Evolutionary conservation across 2,888 invertebrate genomes (phyloP), one percentile per base, ranked within the genome.

Genomic region (Mystacides longicornis): DNA sequence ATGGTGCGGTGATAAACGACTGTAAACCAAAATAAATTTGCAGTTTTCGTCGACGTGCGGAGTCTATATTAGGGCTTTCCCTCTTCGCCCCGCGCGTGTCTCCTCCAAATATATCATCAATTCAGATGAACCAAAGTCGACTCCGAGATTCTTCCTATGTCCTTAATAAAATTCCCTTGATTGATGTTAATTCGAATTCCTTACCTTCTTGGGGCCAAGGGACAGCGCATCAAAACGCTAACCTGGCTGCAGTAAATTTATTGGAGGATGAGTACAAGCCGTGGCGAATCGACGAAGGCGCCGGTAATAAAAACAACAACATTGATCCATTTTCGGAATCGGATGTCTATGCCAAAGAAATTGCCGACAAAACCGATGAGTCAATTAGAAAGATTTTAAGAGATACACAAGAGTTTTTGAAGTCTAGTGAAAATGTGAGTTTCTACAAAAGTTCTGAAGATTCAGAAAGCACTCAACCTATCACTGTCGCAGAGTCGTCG

Each of bases 121-220:
- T 31, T 49, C 56, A 52, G 57, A 59, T 59, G 59, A 59, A 59
- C 59, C 54, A 47, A 54, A 56, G 56, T 52, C 50, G 55, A 50
- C 21, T 46, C n/a, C 31, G 23, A 49, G 45, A 52, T 16, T 49
- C 56, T 33, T 45, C 56, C 51, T 49, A 47, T 23, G 49, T 45
- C 52, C 56, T 49, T 3, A 9, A 42, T 0, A 56, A 52, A 23
- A 21, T 46, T 20, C 47, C 51, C 51, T 43, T 42, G 33, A 23
- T 49, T 16, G 54, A 54, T 20, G 49, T 54, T 23, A 54, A 54
- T 18, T 23, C 49, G 27, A 54, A 54, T 27, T 20, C 42, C 23
- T 46, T 51, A 16, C 43, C 50, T 22, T 27, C 50, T 4, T 50
- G 46, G 50, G 16, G 31, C 21, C n/a, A 49, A 2, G 19, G n/a